Base-by-base conservation (phyloP, 2,797 vertebrate species). In the Gobionotothen gibberifrons region DNA sequence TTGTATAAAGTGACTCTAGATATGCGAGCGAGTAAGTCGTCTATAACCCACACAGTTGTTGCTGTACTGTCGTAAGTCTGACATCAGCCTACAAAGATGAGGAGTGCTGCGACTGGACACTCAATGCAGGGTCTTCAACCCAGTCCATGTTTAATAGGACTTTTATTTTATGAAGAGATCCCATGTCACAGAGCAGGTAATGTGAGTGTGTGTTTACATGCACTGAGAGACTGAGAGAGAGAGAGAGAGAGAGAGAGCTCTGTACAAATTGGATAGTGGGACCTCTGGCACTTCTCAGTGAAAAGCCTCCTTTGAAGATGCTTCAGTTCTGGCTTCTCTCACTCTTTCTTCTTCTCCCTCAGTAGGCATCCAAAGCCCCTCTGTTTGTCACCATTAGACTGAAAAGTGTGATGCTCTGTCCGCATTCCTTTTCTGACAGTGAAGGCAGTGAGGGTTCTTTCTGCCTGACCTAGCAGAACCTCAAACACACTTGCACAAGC, bases 321-420 rank as follows among this genome's bases (percentile, higher is more conserved):
- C 87, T 87, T 83, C 84, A 85, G 65, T 83, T 83, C 77, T 77
- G 82, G 77, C 85, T 89, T 83, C 75, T 85, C 65, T 87, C 74
- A 62, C 55, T 80, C 88, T 89, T 90, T 90, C 86, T 91, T 93
- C 85, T 91, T 74, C 79, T 89, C 75, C 57, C 82, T 88, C 76
- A 54, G 82, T 73, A 66, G 83, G 76, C 83, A 89, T 84, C 83
- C 87, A 92, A 83, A 90, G 89, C 57, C 77, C 78, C 87, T 86
- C 84, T 92, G 90, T 93, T 94, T 93, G 92, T 92, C 87, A 89
- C 93, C 85, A 91, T 93, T 93, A 93, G 86, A 79, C 85, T 87
- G 84, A 92, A 80, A 86, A 87, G 88, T 88, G 82, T 68, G 78
- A 79, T 82, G 79, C 87, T 87, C 87, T 86, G 82, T 90, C 89